phyloP scores from a whole-genome alignment of 2,888 invertebrate genomes.

The Myathropa florea region DNA sequence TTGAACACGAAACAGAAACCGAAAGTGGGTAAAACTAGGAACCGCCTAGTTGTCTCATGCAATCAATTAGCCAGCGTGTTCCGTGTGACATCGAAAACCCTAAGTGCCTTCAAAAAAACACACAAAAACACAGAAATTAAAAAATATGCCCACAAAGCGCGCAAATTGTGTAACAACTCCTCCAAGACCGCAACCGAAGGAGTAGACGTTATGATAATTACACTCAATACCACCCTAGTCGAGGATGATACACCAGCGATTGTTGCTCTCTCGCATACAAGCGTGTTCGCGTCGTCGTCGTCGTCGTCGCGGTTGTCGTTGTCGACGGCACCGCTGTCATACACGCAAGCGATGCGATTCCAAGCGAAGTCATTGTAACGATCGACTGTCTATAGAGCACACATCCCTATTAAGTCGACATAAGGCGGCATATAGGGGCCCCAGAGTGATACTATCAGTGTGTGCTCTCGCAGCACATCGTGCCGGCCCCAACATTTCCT shows the following conservation, averaged over 20 bases:
- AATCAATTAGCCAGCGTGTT: conserved; percentile 18
- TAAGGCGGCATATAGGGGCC: conserved; percentile 24
- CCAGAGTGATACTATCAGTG: conserved; percentile 39
- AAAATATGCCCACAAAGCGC: conserved; percentile 27
- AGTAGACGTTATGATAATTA: conserved; percentile 62
- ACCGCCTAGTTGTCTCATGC: conserved; percentile 40
- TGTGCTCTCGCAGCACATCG: background rate
- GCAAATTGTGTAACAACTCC: conserved; percentile 59
- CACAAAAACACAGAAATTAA: background rate
- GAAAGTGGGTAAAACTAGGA: conserved; percentile 58
- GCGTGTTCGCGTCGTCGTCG: background rate
- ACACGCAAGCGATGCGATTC: conserved; percentile 21
- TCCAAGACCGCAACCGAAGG: conserved; percentile 40
- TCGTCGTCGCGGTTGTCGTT: background rate
- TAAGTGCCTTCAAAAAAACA: conserved; percentile 39
- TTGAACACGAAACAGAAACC: conserved; percentile 34
- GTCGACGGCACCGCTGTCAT: background rate
- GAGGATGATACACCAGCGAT: conserved; percentile 55
- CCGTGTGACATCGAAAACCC: conserved; percentile 48
- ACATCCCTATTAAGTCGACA: conserved; percentile 49
- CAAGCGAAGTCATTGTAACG: conserved; percentile 44
- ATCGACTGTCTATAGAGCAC: conserved; percentile 27
- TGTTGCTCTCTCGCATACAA: conserved; percentile 44
- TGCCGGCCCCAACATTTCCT: conserved; percentile 75
- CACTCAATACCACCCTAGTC: conserved; percentile 65